Evolutionary conservation across 2,797 vertebrate genomes (phyloP).

Genomic region (Centropyge bicolor): DNA sequence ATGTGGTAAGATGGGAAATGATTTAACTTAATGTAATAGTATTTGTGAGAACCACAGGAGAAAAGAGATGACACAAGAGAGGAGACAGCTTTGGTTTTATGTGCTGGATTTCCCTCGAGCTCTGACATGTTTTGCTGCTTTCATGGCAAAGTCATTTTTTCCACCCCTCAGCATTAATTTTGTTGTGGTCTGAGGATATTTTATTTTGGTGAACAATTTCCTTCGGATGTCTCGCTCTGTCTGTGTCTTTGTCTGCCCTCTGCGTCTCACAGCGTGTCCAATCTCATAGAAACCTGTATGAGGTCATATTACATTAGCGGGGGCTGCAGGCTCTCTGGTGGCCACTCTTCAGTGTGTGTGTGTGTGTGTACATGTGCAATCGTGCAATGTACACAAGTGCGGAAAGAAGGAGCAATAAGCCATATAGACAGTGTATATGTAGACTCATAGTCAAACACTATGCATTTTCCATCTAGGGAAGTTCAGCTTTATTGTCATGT

Average conservation of each 20-base stretch:
- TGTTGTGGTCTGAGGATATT: neutral
- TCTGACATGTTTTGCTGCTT: neutral
- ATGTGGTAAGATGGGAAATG: neutral
- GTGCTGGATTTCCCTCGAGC: neutral
- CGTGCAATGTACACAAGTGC: conserved; percentile 4
- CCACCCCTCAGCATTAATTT: neutral
- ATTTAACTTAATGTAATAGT: neutral
- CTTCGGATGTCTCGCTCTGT: neutral
- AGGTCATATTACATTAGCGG: neutral
- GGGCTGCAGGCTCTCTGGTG: conserved; percentile 1
- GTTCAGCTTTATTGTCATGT: too few relatives aligned
- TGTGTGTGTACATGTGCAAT: too few relatives aligned
- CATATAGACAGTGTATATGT: too few relatives aligned
- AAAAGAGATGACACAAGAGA: too few relatives aligned
- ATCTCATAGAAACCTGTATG: neutral
- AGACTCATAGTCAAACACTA: too few relatives aligned
- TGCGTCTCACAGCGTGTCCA: neutral
- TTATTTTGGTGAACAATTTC: neutral
- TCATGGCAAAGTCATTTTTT: neutral
- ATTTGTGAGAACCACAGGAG: neutral
- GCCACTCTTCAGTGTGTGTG: neutral
- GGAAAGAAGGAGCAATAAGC: neutral
- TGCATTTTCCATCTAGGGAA: too few relatives aligned
- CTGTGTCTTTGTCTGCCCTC: neutral
- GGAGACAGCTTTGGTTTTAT: neutral